Conservation (phyloP, 35 echinoderm and acorn worm genomes). For the Heliocidaris tuberculata region DNA sequence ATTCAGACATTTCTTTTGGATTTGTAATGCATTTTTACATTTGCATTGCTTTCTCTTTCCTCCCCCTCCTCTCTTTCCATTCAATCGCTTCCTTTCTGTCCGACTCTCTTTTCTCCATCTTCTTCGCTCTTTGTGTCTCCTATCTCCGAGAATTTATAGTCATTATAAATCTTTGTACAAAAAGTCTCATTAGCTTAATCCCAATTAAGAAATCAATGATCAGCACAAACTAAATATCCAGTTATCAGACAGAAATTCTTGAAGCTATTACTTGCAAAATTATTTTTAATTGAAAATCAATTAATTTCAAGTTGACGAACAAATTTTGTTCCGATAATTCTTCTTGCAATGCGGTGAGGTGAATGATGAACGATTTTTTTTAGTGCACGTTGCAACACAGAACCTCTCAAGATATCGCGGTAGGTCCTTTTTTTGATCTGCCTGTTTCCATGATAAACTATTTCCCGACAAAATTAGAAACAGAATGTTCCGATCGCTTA, state of each 20-base stretch:
- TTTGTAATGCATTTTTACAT: background rate
- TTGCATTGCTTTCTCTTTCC: background rate
- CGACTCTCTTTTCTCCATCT: background rate
- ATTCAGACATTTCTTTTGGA: background rate
- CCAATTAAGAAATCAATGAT: background rate
- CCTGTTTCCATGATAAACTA: conserved; percentile 2
- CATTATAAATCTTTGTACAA: background rate
- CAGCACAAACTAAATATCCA: background rate
- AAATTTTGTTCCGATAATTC: background rate
- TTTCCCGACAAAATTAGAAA: background rate
- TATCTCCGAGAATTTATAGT: background rate
- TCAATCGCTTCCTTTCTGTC: background rate
- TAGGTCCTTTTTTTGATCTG: background rate
- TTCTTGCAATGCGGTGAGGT: background rate
- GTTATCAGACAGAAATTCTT: too few species aligned
- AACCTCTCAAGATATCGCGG: background rate
- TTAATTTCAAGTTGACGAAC: background rate
- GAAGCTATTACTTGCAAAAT: too few species aligned
- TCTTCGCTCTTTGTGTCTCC: too few species aligned
- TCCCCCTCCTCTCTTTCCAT: background rate
- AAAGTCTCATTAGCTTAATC: background rate
- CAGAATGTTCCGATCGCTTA: background rate
- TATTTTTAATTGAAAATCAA: background rate
- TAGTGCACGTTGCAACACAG: background rate
- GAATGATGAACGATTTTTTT: background rate